Percentiles rank a stretch among this genome's conserved stretches.
Conservation (phyloP, 2,113 vertebrate species). For the human (Homo sapiens) region GRCh38 chr12:39435001-39435500, state of each 20-base stretch:
- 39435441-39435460: neutral
- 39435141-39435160: neutral
- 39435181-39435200: neutral
- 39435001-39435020: neutral
- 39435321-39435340: neutral
- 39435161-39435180: constrained; percentile 1
- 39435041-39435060: neutral
- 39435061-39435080: neutral
- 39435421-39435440: neutral
- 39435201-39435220: neutral
- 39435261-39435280: neutral
- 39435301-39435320: constrained; percentile 16
- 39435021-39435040: neutral
- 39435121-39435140: neutral
- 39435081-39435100: neutral
- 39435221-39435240: neutral
- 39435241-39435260: neutral
- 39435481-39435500: neutral
- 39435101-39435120: neutral
- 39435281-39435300: neutral
- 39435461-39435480: neutral
- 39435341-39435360: constrained; percentile 11
- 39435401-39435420: neutral
- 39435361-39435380: neutral
- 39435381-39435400: neutral